Base-by-base conservation (phyloP, 2,113 vertebrate species). In the Oncorhynchus kisutch region DNA sequence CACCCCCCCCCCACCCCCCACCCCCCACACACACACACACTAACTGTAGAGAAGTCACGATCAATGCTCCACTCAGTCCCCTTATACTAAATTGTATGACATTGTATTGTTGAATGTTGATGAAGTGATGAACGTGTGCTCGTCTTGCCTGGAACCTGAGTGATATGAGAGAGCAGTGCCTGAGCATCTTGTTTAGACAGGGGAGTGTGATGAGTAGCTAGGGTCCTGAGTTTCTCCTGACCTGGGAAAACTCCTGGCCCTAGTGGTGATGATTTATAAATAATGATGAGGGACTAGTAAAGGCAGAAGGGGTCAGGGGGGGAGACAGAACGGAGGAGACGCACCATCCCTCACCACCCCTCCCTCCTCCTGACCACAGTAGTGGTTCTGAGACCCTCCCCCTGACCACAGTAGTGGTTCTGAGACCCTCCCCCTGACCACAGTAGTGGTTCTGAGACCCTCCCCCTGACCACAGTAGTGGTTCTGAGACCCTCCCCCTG, bases 1-100 rank as follows among this genome's bases (percentile, higher is more conserved):
- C 91, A 90, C 84, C 49, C 85, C 86, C 54, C 85, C 86, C 84
- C 88, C 82, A 84, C 81, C 85, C 75, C n/a, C 34, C 20, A 0
- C 45, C 45, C 85, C 86, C 84, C 88, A 78, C 80, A 18, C 84
- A 81, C 85, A 89, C 74, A 67, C 84, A 90, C 82, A 81, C 73
- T 86, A 84, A 78, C 75, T 90, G 80, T 77, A 73, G 67, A 85
- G 75, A 82, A 81, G 65, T 67, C 4, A 78, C 77, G 87, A 75
- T 88, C 85, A 66, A 5, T 83, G 71, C 22, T 2, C 34, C 8
- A 9, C 7, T 39, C 51, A 57, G 5, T 16, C 51, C 51, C 16
- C 16, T 39, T 9, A 9, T 39, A 57, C 51, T 16, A 18, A 13
- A 57, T 18, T 57, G 51, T 57, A 18, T 57, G 51, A 18, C 12